These are phyloP conservation scores for Myioborus melanocephalus DNA, from an alignment of 2,797 vertebrate species.

Conservation along the genomic window DNA sequence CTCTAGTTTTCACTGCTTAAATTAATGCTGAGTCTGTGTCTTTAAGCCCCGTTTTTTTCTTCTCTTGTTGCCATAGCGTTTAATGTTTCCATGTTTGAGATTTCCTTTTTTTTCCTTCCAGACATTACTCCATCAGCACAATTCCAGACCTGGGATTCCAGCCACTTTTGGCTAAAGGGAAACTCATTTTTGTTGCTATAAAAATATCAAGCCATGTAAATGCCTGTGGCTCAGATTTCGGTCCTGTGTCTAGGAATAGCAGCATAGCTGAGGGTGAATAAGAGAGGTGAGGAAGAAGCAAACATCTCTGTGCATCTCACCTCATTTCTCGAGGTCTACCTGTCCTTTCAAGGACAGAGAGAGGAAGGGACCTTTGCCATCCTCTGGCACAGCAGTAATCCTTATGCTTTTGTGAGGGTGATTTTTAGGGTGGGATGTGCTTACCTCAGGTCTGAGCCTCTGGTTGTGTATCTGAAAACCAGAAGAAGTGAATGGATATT, in stretches of 20 bases:
- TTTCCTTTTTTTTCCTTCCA: slow-evolving; percentile 57
- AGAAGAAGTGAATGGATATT: not conserved
- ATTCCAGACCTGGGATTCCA: slow-evolving; percentile 69
- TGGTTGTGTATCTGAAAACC: not conserved
- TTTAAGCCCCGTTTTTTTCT: slow-evolving; percentile 63
- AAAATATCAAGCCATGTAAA: slow-evolving; percentile 30
- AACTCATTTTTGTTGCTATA: slow-evolving; percentile 47
- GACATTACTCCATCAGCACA: slow-evolving; percentile 70
- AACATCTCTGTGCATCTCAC: not conserved
- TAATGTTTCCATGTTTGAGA: slow-evolving; percentile 64
- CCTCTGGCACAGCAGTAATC: not conserved
- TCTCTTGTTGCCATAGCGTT: slow-evolving; percentile 69
- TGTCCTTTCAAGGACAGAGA: not conserved
- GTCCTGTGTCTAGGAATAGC: slow-evolving; percentile 9
- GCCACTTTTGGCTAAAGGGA: slow-evolving; percentile 58
- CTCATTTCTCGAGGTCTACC: not conserved
- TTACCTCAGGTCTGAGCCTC: not conserved
- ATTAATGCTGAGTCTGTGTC: slow-evolving; percentile 10
- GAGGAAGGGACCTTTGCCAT: not conserved
- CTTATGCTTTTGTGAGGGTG: not conserved
- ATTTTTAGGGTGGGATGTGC: not conserved
- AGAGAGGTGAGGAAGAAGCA: not conserved
- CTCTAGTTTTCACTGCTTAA: not conserved
- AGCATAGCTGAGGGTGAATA: not conserved
- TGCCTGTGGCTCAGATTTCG: slow-evolving; percentile 6